Evolutionary conservation across 2,797 vertebrate species (phyloP).

Genomic region (Danio tinwini): DNA sequence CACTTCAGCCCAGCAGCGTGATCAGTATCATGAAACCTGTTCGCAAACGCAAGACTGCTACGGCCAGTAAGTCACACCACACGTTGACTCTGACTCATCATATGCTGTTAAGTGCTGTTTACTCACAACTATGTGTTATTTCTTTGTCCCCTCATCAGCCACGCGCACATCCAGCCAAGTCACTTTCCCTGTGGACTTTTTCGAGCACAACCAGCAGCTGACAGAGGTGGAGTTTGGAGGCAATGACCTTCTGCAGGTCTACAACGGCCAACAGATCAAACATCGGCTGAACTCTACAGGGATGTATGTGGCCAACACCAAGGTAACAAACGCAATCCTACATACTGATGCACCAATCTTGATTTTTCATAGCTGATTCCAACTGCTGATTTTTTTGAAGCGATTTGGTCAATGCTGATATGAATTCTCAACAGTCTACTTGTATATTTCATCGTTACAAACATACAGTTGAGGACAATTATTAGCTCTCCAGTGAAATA

Average conservation of each 20-base stretch:
- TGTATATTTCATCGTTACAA: no score
- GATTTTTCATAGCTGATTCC: background rate
- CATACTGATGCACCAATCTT: background rate
- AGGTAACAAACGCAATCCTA: slow-evolving; percentile 77
- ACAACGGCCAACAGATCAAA: slow-evolving; percentile 98
- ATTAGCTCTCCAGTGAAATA: no score
- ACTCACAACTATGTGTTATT: background rate
- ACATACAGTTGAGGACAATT: no score
- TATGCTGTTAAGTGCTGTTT: background rate
- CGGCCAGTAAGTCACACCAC: slow-evolving; percentile 84
- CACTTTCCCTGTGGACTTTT: slow-evolving; percentile 98
- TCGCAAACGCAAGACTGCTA: slow-evolving; percentile 92
- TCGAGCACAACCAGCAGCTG: slow-evolving; percentile 98
- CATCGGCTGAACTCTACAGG: slow-evolving; percentile 97
- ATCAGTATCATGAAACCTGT: slow-evolving; percentile 98
- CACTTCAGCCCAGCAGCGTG: slow-evolving; percentile 94
- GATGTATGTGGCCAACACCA: slow-evolving; percentile 99
- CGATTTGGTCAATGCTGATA: no score
- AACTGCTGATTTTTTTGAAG: no score
- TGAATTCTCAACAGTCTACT: no score
- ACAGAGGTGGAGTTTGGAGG: slow-evolving; percentile 98
- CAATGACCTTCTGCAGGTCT: slow-evolving; percentile 96
- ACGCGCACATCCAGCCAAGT: slow-evolving; percentile 94
- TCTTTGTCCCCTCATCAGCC: slow-evolving; percentile 72
- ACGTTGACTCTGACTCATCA: background rate